Base-by-base conservation (phyloP, 2,113 vertebrate genomes). In the Puntigrus tetrazona region DNA sequence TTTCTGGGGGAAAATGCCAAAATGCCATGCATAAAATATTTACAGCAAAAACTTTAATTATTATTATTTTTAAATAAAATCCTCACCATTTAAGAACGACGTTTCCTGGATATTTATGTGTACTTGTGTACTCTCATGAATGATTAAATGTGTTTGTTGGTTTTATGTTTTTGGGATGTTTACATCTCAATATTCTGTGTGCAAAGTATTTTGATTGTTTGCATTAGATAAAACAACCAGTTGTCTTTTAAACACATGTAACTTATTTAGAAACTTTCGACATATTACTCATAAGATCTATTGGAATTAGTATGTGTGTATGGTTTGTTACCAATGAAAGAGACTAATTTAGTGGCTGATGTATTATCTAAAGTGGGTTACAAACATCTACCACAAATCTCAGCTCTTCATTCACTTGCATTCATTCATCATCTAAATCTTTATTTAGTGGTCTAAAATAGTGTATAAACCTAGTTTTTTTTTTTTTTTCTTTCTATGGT, bases 21-120 rank as follows among this genome's bases (percentile, higher is more conserved):
- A 31, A 75, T 75, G 73, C 73, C 73, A 75, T 70, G 65, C 80
- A 82, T 82, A 70, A 82, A 82, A 47, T 82, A 82, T 82, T 70
- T 70, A 52, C 45, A 81, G 78, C 78, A 69, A 69, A 81, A 67
- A 43, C n/a, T 69, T 67, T 47, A 31, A 31, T 43, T 67, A 50
- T 80, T 61, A 38, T 80, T 45, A 78, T 78, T 81, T 67, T 69
- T 81, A 52, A 81, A 81, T 81, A 81, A 81, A 81, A 81, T 50
- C 20, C 41, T 69, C 43, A 47, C 27, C 43, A 69, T 45, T n/a
- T 50, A 65, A 18, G 38, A 61, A 81, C 29, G 14, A 67, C 13
- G 18, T 65, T 45, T 80, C 25, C 47, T 77, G 75, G 45, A 77
- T 3, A 57, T n/a, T 77, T 47, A 36, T 22, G 2, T 57, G 52